Conservation (phyloP, 1,140 invertebrate genomes). For the Calliopsis andreniformis region DNA sequence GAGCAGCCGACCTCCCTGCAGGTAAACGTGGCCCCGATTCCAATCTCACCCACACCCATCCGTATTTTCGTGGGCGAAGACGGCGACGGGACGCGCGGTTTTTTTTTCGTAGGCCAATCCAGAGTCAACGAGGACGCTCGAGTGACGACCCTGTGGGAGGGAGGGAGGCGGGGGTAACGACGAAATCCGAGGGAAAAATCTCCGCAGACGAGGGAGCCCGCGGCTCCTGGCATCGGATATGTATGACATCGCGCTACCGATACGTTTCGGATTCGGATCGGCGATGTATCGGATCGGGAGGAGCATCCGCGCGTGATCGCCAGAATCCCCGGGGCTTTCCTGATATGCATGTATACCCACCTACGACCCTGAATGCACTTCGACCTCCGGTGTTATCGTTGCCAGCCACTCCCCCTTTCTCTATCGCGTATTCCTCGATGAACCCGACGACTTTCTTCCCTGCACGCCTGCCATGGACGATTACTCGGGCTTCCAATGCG, state of each 20-base stretch:
- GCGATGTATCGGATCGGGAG: slow-evolving; percentile 58
- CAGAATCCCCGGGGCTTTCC: slow-evolving; percentile 46
- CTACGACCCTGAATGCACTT: slow-evolving; percentile 19
- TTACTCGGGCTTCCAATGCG: background rate
- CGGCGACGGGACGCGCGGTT: background rate
- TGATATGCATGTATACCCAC: slow-evolving; percentile 18
- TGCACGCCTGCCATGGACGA: no score
- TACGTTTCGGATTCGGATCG: slow-evolving; percentile 62
- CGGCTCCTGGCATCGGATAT: slow-evolving; percentile 65
- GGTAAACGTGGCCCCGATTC: slow-evolving; percentile 23
- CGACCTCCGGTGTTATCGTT: slow-evolving; percentile 19
- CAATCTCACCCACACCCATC: slow-evolving; percentile 14
- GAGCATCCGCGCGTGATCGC: slow-evolving; percentile 63
- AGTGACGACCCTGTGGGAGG: slow-evolving; percentile 21
- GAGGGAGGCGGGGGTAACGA: background rate
- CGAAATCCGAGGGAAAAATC: slow-evolving; percentile 37
- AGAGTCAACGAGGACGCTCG: background rate
- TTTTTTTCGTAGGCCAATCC: slow-evolving; percentile 9
- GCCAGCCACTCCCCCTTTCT: slow-evolving; percentile 6
- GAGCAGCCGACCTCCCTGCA: slow-evolving; percentile 19
- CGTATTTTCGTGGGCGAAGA: background rate
- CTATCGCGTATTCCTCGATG: background rate
- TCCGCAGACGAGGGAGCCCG: slow-evolving; percentile 33
- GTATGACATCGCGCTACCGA: slow-evolving; percentile 64
- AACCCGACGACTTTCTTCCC: background rate